These are phyloP conservation scores for Coleophora deauratella DNA, from an alignment of 2,888 invertebrate genomes.

Conservation along the genomic window DNA sequence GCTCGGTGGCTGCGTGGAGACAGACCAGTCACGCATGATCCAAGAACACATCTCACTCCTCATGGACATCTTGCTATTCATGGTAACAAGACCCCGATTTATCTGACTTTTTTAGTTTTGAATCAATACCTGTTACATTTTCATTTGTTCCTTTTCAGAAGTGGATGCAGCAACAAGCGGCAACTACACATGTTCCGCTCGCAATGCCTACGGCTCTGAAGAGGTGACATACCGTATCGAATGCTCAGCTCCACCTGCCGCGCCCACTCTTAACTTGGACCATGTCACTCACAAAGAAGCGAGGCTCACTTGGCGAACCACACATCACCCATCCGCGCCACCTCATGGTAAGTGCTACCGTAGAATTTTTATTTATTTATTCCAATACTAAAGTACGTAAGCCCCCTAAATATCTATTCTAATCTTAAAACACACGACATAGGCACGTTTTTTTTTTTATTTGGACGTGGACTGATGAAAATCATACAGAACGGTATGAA, in stretches of 20 bases:
- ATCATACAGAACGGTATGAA: too few species aligned
- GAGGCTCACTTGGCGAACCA: conserved; percentile 55
- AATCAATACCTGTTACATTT: too few species aligned
- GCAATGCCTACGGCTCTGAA: conserved; percentile 88
- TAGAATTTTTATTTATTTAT: too few species aligned
- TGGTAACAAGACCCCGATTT: too few species aligned
- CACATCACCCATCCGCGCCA: conserved; percentile 74
- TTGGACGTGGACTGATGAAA: too few species aligned
- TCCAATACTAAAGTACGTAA: too few species aligned
- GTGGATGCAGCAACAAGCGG: conserved; percentile 82
- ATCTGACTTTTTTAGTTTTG: too few species aligned
- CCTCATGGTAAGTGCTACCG: conserved; percentile 45
- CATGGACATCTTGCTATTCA: conserved; percentile 83
- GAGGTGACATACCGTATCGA: conserved; percentile 86
- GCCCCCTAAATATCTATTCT: too few species aligned
- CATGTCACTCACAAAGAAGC: conserved; percentile 80
- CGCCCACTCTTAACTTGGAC: conserved; percentile 79
- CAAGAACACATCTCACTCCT: conserved; percentile 79
- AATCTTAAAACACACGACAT: too few species aligned
- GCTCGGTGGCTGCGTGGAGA: conserved; percentile 84
- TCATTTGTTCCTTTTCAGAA: conserved; percentile 55
- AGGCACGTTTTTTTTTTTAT: too few species aligned
- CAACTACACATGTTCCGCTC: conserved; percentile 88
- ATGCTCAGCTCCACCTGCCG: conserved; percentile 82
- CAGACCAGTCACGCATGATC: conserved; percentile 81